Percentiles rank a stretch among this genome's conserved stretches.
Evolutionary conservation across 2,797 vertebrate species (phyloP).

Genomic region (Lacerta agilis): DNA sequence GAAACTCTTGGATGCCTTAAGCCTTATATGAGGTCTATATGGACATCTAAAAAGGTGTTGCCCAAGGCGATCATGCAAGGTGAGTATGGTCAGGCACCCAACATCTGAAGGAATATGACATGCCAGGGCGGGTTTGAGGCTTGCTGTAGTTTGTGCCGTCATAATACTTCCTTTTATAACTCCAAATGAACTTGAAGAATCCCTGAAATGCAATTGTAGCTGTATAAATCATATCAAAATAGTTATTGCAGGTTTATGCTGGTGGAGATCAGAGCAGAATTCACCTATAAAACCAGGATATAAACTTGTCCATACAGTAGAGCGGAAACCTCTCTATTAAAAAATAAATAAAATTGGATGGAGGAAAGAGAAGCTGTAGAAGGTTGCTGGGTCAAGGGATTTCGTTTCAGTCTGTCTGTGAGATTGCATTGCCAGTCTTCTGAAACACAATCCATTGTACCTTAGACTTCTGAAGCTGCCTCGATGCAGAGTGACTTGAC

Average conservation of each 20-base stretch:
- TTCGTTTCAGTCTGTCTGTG: background rate
- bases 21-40: background rate
- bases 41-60: background rate
- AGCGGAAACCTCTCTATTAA: background rate
- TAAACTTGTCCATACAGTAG: background rate
- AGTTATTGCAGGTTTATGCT: constrained; percentile 22
- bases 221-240: background rate
- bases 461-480: background rate
- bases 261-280: constrained; percentile 15
- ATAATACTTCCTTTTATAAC: background rate
- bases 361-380: background rate
- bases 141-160: background rate
- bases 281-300: constrained; percentile 4
- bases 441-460: background rate
- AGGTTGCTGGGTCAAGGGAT: background rate
- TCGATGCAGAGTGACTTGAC: background rate
- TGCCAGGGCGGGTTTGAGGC: background rate
- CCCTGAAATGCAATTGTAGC: background rate
- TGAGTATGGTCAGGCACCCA: background rate
- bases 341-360: background rate
- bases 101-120: background rate
- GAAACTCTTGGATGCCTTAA: background rate
- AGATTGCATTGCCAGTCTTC: background rate
- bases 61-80: background rate
- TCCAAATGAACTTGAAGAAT: background rate